These are phyloP conservation scores for Quiscalus mexicanus DNA, from an alignment of 2,113 vertebrate genomes.

Conservation along the genomic window DNA sequence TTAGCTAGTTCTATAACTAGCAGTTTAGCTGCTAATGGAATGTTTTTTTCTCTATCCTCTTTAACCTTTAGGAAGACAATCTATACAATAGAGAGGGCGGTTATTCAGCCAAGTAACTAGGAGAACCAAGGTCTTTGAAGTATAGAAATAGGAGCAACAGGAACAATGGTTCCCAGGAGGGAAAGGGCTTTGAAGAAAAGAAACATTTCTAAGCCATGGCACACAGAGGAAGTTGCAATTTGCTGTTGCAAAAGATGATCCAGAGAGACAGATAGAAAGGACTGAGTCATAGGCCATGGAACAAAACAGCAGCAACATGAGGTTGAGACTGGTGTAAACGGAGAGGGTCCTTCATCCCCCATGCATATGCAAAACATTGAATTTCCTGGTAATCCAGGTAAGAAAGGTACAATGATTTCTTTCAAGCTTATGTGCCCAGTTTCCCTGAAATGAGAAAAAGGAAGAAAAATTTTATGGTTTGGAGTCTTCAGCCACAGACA, in stretches of 20 bases:
- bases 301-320: neutral
- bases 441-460: neutral
- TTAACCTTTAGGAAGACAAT: neutral
- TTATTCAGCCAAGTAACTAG: neutral
- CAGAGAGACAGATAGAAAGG: neutral
- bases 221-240: neutral
- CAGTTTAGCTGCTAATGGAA: neutral
- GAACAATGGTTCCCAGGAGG: neutral
- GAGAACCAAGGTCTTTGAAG: neutral
- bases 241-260: neutral
- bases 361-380: accelerated
- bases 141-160: neutral
- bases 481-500: neutral
- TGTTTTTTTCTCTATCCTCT: neutral
- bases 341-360: neutral
- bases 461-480: neutral
- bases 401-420: neutral
- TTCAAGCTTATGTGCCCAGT: neutral
- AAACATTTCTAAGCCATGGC: neutral
- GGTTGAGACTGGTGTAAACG: neutral
- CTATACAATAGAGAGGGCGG: neutral
- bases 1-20: neutral
- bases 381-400: neutral
- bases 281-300: accelerated
- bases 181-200: neutral